A percentile compares a stretch with the other conserved stretches of the same genome.
Evolutionary conservation across 2,888 invertebrate species (phyloP).

Genomic region (Bellardia pandia): DNA sequence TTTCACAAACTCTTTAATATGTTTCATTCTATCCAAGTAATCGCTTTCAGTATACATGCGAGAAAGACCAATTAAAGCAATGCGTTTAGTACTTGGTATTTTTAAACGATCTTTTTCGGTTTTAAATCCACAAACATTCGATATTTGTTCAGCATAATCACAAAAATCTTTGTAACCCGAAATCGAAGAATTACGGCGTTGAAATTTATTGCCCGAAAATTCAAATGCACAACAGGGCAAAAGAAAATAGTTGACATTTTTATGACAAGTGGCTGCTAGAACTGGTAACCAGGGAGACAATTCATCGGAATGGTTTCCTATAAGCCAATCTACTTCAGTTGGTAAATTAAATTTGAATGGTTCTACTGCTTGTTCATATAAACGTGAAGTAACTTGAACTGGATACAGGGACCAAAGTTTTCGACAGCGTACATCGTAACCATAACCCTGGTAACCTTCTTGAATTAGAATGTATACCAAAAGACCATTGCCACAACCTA

Average conservation of each 20-base stretch:
- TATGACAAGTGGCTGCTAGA: constrained; percentile 92
- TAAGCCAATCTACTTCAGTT: constrained; percentile 94
- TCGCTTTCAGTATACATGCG: constrained; percentile 84
- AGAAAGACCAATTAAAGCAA: constrained; percentile 89
- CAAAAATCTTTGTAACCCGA: constrained; percentile 93
- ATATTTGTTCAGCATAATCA: constrained; percentile 87
- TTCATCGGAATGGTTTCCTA: constrained; percentile 99
- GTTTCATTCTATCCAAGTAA: constrained; percentile 75
- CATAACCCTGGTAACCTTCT: constrained; percentile 93
- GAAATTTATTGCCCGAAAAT: constrained; percentile 94
- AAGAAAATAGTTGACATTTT: constrained; percentile 92
- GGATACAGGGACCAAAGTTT: constrained; percentile 95
- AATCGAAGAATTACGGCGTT: constrained; percentile 87
- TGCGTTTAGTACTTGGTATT: constrained; percentile 98
- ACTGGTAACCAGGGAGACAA: constrained; percentile 99
- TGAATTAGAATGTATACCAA: constrained; percentile 92
- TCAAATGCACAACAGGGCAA: constrained; percentile 98
- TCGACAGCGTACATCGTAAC: constrained; percentile 93
- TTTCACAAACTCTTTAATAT: constrained; percentile 71
- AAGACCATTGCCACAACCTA: constrained; percentile 99
- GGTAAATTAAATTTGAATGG: constrained; percentile 85
- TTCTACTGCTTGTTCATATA: constrained; percentile 85
- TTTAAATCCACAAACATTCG: constrained; percentile 89
- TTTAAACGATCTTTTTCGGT: constrained; percentile 92
- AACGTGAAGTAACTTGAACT: constrained; percentile 85